These are phyloP conservation scores for Digitonthophagus gazella DNA, from an alignment of 2,888 invertebrate species.

Conservation along the genomic window DNA sequence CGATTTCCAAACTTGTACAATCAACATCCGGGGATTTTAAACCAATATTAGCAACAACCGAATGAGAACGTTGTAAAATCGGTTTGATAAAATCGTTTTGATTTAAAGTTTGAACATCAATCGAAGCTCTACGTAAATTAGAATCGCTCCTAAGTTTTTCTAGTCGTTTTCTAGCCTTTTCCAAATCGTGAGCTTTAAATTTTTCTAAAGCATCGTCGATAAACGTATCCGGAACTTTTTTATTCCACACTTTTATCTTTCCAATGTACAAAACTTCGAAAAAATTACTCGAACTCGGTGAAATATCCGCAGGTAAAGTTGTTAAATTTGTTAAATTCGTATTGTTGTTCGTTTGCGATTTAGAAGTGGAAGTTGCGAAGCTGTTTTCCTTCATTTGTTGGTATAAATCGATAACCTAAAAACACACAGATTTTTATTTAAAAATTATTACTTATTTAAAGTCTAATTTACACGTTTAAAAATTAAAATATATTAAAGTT, in stretches of 20 bases:
- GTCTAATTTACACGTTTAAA: neutral
- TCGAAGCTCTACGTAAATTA: constrained; percentile 50
- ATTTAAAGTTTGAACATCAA: constrained; percentile 26
- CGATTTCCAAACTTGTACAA: constrained; percentile 32
- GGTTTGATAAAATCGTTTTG: neutral
- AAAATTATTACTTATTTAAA: neutral
- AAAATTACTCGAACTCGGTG: constrained; percentile 84
- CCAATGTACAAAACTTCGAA: constrained; percentile 92
- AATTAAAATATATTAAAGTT: too few species aligned
- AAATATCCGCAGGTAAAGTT: constrained; percentile 73
- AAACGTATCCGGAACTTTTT: constrained; percentile 82
- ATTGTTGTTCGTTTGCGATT: constrained; percentile 56
- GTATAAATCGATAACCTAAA: constrained; percentile 71
- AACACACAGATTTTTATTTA: constrained; percentile 28
- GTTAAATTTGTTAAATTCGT: too few species aligned
- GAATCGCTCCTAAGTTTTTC: constrained; percentile 44
- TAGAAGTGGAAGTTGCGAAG: constrained; percentile 44
- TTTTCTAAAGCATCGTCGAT: constrained; percentile 89
- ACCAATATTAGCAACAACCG: constrained; percentile 33
- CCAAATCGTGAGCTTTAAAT: constrained; percentile 76
- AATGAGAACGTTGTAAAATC: constrained; percentile 34
- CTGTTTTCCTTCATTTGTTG: constrained; percentile 68
- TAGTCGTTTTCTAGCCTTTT: constrained; percentile 55
- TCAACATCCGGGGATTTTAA: constrained; percentile 37
- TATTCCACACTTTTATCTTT: constrained; percentile 83